Evolutionary conservation across 2,797 vertebrate species (phyloP), one percentile per base, ranked within the genome.

Genomic region (Gobionotothen gibberifrons): DNA sequence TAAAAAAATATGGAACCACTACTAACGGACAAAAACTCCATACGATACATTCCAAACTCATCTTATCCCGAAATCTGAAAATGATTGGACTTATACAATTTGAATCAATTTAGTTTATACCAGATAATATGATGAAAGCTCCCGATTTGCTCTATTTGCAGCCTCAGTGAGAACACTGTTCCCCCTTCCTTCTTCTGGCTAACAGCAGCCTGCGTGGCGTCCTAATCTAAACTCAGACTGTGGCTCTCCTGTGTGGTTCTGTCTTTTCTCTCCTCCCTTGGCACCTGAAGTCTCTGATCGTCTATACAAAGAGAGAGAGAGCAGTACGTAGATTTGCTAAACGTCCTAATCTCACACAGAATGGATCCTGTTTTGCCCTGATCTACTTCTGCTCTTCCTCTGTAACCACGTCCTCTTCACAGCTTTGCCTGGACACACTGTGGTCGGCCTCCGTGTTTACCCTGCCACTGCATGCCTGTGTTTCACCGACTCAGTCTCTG

Each of bases 401-500:
- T 85, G 82, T 91, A 91, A 92, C 85, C 0, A 82, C 26, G 77
- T 91, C 87, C 88, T 93, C 85, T 94, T 90, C 90, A 90, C 93
- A 93, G 93, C 90, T 70, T 88, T 85, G 86, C 87, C 88, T 73
- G 91, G 90, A 90, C 80, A 81, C 88, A 72, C 85, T 68, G 82
- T 69, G 59, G 82, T 67, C 79, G 55, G 72, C 88, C 82, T 83
- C 48, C 59, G 48, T 90, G 87, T 89, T 84, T 69, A 76, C 83
- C 90, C 84, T 83, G 79, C 70, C 88, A 82, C 89, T 87, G 93
- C 93, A 94, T 94, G 93, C 88, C 51, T 82, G 84, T 89, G 89
- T 91, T 84, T 90, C 91, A 90, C 93, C 90, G 75, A 90, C 92
- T 93, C 85, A 91, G 91, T 90, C 84, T 92, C 81, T 93, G 90